phyloP scores from a whole-genome alignment of 1,140 invertebrate species.

The Cydia pomonella region DNA sequence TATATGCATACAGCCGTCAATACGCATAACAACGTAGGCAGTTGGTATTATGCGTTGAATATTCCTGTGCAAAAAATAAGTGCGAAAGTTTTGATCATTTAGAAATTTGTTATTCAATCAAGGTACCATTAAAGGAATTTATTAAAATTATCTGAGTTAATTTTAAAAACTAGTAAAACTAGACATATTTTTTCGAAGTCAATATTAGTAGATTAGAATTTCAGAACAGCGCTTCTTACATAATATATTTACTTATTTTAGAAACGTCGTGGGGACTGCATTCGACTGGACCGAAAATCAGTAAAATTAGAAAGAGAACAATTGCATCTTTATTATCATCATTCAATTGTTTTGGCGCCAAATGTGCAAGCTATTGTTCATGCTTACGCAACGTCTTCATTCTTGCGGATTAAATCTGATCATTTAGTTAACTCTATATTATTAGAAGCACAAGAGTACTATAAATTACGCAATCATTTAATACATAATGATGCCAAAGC shows the following conservation, averaged over 20 bases:
- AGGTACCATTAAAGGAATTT: not conserved
- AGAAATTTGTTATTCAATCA: not conserved
- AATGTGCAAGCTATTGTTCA: conserved; percentile 23
- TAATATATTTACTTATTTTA: not conserved
- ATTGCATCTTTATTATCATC: not conserved
- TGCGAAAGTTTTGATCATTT: not conserved
- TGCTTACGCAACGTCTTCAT: conserved; percentile 16
- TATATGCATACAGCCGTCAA: not conserved
- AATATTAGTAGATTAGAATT: too few relatives aligned
- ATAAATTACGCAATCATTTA: conserved; percentile 19
- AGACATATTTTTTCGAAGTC: not conserved
- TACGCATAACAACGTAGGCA: not conserved
- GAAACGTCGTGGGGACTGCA: not conserved
- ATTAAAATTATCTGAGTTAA: not conserved
- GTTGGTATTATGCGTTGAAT: too few relatives aligned
- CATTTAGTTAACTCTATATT: conserved; percentile 30
- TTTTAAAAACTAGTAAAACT: not conserved
- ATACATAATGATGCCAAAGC: not conserved
- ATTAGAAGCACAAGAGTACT: conserved; percentile 21
- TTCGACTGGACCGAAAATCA: not conserved
- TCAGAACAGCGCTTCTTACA: not conserved
- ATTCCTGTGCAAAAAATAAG: not conserved
- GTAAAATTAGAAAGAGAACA: not conserved
- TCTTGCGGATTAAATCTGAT: not conserved
- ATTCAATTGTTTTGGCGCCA: conserved; percentile 1